Base-by-base conservation (phyloP, 2,888 invertebrate species). In the Melinaea menophilus region DNA sequence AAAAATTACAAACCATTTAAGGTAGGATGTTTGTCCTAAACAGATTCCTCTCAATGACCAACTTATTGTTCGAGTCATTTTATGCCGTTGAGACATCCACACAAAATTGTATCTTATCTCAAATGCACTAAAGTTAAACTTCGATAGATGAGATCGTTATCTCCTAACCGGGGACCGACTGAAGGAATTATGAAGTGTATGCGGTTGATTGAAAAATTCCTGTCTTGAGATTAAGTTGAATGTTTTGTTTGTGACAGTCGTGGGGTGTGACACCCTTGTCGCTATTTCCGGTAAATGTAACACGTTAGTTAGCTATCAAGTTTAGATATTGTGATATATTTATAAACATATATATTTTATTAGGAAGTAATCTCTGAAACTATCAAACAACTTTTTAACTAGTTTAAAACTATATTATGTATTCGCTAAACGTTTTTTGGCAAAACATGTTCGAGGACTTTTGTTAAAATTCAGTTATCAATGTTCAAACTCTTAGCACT, bases 201-300 rank as follows among this genome's bases (percentile, higher is more conserved):
- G 79, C 73, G 79, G 79, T 77, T 86, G 85, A 88, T 86, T 88
- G 88, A 86, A 88, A 88, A 88, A 88, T 86, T 84, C 86, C 85
- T 75, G 77, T 70, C 73, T 73, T 79, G 80, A 83, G 81, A 83
- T 85, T 81, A 70, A 74, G 75, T 71, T 66, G 75, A 67, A 69
- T 74, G 73, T 79, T 80, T 79, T 79, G 81, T 82, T 79, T 82
- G 84, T 82, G 85, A 84, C 85, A 79, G 75, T 75, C 71, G 71
- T 72, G 72, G 82, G 85, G 86, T 76, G 76, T 69, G 69, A 75
- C 80, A 77, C 79, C 71, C 72, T 64, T 67, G 67, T 5, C 22
- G 35, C 74, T 83, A 79, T 81, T 81, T 79, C 70, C 71, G 74
- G 74, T 72, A 74, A 70, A 68, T 67, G 66, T 67, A 70, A 69